These are phyloP conservation scores for Microctenopoma lineatum DNA, from an alignment of 2,797 vertebrate species.

Conservation along the genomic window DNA sequence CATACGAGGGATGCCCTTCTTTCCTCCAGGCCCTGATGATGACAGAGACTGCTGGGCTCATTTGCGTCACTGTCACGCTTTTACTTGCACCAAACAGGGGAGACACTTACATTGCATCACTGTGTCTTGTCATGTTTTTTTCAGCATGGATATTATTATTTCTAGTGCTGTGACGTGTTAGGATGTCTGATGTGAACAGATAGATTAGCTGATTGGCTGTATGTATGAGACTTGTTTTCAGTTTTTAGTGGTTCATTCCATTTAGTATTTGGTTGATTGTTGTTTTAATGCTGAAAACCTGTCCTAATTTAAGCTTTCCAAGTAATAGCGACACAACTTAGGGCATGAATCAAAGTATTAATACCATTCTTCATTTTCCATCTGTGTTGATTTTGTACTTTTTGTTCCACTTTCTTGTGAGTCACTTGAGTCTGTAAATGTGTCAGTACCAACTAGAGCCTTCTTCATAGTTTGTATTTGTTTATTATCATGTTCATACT, in stretches of 20 bases:
- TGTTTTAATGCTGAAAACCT: neutral
- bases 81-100: conserved; percentile 38
- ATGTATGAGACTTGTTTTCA: conserved; percentile 2
- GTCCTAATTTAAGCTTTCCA: neutral
- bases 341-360: neutral
- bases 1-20: conserved; percentile 39
- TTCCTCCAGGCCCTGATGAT: conserved; percentile 7
- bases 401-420: too few species aligned
- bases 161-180: conserved; percentile 9
- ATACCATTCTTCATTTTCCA: too few species aligned
- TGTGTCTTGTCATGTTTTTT: conserved; percentile 27
- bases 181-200: conserved; percentile 8
- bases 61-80: conserved; percentile 64
- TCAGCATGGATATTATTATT: conserved; percentile 33
- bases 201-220: neutral
- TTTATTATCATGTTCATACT: neutral
- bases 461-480: neutral
- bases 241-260: neutral
- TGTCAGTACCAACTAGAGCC: neutral
- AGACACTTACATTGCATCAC: conserved; percentile 31
- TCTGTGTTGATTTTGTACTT: too few species aligned
- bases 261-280: neutral
- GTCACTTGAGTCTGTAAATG: neutral
- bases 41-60: neutral
- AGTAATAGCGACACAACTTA: neutral